Evolutionary conservation across 1,140 invertebrate species (phyloP), one percentile per base, ranked within the genome.

Genomic region (Rhyzopertha dominica): DNA sequence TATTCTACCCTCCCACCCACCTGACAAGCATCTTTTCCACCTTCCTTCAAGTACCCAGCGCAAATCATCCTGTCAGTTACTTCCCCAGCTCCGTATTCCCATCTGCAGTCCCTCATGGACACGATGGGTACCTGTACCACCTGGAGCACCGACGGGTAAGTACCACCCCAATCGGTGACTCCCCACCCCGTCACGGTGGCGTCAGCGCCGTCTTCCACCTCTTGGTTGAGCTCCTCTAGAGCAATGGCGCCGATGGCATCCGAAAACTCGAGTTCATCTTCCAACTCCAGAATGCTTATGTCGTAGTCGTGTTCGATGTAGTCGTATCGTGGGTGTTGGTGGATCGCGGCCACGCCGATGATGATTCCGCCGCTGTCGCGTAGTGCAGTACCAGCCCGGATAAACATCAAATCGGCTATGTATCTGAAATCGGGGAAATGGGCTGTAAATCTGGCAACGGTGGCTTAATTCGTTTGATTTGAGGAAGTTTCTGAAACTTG

Each of bases 61-160:
- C 73, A 74, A 14, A 74, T 63, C 71, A 75, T 73, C 34, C 71
- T 66, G 43, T 67, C 60, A 5, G 59, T 37, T 19, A 32, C 30
- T 32, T 13, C 19, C 9, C 8, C 8, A 12, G 30, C 13, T 13
- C 30, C 30, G 19, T 32, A 32, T 8, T 10, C 30, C 2, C 7
- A 9, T 32, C 30, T 32, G 14, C 30, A 32, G 8, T 13, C 13
- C 8, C 7, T 18, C 19, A n/a, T n/a, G n/a, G n/a, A n/a, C n/a
- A n/a, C n/a, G n/a, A n/a, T n/a, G n/a, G n/a, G 8, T 7, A 14
- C 14, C 13, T 10, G 19, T 14, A 4, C 30, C 7, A 16, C 13
- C 13, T 16, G 14, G 9, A 2, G 14, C 2, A 2, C 8, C 8
- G 30, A 32, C 1, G 19, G 30, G 2, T 10, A 12, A 10, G 30